These are phyloP conservation scores for Agrochola litura DNA, from an alignment of 2,888 invertebrate species.

Conservation along the genomic window DNA sequence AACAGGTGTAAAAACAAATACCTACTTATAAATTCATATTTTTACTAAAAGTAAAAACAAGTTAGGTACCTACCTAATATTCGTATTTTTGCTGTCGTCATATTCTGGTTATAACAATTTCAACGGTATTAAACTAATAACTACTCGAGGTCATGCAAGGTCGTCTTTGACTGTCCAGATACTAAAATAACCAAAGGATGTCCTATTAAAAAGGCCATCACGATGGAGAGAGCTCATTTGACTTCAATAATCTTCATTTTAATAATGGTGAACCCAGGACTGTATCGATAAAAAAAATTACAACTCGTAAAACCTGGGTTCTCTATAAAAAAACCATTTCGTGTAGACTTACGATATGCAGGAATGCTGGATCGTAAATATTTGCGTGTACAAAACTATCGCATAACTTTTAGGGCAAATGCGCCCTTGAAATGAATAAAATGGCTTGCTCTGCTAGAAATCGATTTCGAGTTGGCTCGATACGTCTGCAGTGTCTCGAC, in stretches of 20 bases:
- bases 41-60: not conserved
- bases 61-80: not conserved
- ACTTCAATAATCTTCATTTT: not conserved
- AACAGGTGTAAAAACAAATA: conserved; percentile 22
- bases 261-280: not conserved
- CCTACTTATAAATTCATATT: not conserved
- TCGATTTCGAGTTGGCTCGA: conserved; percentile 65
- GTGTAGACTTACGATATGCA: conserved; percentile 25
- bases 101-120: conserved; percentile 15
- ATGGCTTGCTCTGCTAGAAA: conserved; percentile 66
- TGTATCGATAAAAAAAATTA: conserved; percentile 17
- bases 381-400: conserved; percentile 52
- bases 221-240: not conserved
- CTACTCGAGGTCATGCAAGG: conserved; percentile 47
- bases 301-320: conserved; percentile 12
- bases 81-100: not conserved
- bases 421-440: conserved; percentile 69
- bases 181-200: conserved; percentile 33
- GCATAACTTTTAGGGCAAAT: conserved; percentile 55
- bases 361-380: conserved; percentile 49
- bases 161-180: conserved; percentile 28
- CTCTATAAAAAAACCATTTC: conserved; percentile 28
- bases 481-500: conserved; percentile 51
- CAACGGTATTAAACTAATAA: conserved; percentile 9
- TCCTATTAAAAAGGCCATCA: conserved; percentile 11